phyloP scores from a whole-genome alignment of 2,113 vertebrate genomes.

The pig (Sus scrofa) region T2T-Sscrofa CM000812.6:113138001-113138500 shows the following conservation, averaged over 20 bases:
- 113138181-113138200: neutral
- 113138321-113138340: neutral
- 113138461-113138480: neutral
- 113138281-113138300: neutral
- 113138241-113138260: neutral
- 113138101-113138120: conserved; percentile 9
- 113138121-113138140: conserved; percentile 15
- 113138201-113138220: neutral
- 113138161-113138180: neutral
- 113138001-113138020: neutral
- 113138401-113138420: neutral
- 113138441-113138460: neutral
- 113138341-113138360: conserved; percentile 28
- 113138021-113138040: neutral
- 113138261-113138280: neutral
- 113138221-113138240: neutral
- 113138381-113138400: neutral
- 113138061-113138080: conserved; percentile 54
- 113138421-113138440: conserved; percentile 40
- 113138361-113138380: neutral
- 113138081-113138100: neutral
- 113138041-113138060: neutral
- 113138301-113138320: neutral
- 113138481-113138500: accelerated
- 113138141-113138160: neutral